These are phyloP conservation scores for Drosophila sechellia DNA, from an alignment of 1,140 invertebrate species.

Conservation along the genomic window DNA sequence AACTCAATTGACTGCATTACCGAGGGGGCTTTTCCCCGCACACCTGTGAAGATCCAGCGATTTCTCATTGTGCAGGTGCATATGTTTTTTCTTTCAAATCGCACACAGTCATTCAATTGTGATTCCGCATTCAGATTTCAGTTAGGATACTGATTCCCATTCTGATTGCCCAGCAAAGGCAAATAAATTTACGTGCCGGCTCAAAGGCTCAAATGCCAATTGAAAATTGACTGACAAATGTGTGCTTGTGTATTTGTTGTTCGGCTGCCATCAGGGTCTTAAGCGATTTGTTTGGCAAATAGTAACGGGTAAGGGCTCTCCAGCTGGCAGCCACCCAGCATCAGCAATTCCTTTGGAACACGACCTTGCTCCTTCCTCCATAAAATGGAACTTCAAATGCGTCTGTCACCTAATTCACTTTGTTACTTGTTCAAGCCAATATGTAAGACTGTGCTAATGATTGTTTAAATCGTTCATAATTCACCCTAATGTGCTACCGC, in stretches of 20 bases:
- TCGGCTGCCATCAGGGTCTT: conserved; percentile 36
- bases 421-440: not conserved
- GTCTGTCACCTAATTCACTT: conserved; percentile 8
- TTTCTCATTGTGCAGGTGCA: conserved; percentile 61
- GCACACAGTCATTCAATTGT: conserved; percentile 53
- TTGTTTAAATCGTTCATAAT: conserved; percentile 70
- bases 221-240: conserved; percentile 78
- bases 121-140: conserved; percentile 40
- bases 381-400: conserved; percentile 7
- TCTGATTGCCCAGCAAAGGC: conserved; percentile 55
- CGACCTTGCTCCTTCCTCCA: conserved; percentile 28
- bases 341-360: conserved; percentile 15
- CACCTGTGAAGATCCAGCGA: conserved; percentile 38
- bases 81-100: conserved; percentile 10
- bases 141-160: conserved; percentile 40
- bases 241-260: conserved; percentile 41
- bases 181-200: conserved; percentile 76
- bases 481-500: conserved; percentile 51
- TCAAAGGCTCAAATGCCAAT: conserved; percentile 72
- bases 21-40: conserved; percentile 17
- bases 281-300: conserved; percentile 35
- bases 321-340: conserved; percentile 14
- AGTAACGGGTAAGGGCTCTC: conserved; percentile 4
- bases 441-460: conserved; percentile 24
- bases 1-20: conserved; percentile 75